Evolutionary conservation across 1,140 invertebrate genomes (phyloP), one percentile per base, ranked within the genome.

Genomic region (Drosophila guanche): DNA sequence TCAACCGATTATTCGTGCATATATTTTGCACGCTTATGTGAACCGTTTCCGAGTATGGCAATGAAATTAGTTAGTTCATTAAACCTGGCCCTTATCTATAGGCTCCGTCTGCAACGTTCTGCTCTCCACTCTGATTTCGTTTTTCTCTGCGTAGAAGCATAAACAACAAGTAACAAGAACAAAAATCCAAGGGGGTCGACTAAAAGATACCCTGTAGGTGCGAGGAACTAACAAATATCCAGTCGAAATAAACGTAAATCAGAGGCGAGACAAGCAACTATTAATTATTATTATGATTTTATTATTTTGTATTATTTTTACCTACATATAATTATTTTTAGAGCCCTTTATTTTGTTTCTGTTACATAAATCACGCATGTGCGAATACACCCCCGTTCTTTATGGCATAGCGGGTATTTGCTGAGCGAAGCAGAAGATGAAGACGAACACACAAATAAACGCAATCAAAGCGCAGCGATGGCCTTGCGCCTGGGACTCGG

Each of bases 21-120:
- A 23, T 29, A 5, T 42, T 16, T 14, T 42, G 5, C 3, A 16
- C 4, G 23, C 3, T 3, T 1, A 23, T 45, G 54, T 66, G 23
- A 23, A 57, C 42, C 27, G 51, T 65, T 58, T 73, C 22, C 33
- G 22, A 65, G 45, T 65, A 50, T 25, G 76, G 68, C 61, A 73
- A 65, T 73, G 52, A 74, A 81, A 81, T 84, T 83, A 58, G 79
- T 79, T 70, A 81, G 79, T 81, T 81, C 79, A 70, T 70, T 81
- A 81, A 84, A 81, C 79, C 63, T 71, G 33, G 69, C 69, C 46
- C 68, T 81, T 81, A 81, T 81, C 78, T 72, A 22, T 51, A 67
- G 65, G 46, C 54, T 48, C 55, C 62, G 33, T 10, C 33, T 37
- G 33, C 10, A 37, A 37, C 33, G 33, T 37, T 27, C 27, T 7